Base-by-base conservation (phyloP, 35 echinoderm and acorn worm genomes). In the Apostichopus parvimensis region DNA sequence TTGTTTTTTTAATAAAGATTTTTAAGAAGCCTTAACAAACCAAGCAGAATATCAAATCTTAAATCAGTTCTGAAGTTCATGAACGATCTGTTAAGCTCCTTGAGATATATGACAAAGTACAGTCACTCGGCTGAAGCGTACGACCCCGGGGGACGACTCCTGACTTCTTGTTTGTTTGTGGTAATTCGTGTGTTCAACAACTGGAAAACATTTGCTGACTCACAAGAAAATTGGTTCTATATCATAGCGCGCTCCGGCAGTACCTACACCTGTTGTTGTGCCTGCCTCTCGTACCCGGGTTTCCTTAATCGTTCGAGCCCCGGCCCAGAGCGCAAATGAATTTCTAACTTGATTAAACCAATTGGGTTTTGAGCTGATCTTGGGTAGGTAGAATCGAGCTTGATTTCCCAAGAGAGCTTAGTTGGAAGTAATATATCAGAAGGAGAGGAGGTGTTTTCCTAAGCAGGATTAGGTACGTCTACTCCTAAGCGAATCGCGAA, bases 331-430 rank as follows among this genome's bases (percentile, higher is more conserved):
- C 89, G 89, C 89, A 91, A 91, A 91, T 91, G 89, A 91, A 91
- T 91, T 91, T 91, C 89, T 91, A 91, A 91, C 89, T 91, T 91
- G 89, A 91, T 91, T 91, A 91, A 91, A 91, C 72, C 89, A 91
- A 91, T 91, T 79, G 89, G 89, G 89, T 91, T 79, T 91, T 91
- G 89, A 91, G 89, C 89, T 79, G 89, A 91, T 91, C 89, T 91
- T 59, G 68, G 34, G 86, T 79, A 79, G 72, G 53, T 34, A 56
- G 76, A 79, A 55, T 91, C 59, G 45, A 61, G 15, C 71, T 21
- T 91, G 89, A 91, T 91, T 91, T 91, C 89, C 89, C 89, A 68
- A 60, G 89, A 79, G 89, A 28, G 89, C 56, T 91, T 79, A 79
- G 89, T 57, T 91, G 71, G 73, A 91, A 91, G 72, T 79, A 91